phyloP scores from a whole-genome alignment of 2,797 vertebrate species.

The Anguilla pacifica region DNA sequence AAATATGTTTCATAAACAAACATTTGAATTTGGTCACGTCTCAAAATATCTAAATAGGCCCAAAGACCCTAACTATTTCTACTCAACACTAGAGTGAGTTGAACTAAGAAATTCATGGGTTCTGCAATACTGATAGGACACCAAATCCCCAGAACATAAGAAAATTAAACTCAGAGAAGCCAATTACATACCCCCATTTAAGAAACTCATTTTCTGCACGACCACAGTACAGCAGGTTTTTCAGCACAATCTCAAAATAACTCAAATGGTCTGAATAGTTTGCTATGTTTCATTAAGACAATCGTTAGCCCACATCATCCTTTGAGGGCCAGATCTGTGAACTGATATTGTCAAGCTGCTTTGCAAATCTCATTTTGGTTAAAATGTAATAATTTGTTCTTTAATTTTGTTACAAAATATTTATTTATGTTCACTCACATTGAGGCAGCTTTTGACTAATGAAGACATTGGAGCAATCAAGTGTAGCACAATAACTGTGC shows the following conservation, averaged over 20 bases:
- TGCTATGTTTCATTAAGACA: background rate
- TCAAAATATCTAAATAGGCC: background rate
- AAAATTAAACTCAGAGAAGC: conserved; percentile 2
- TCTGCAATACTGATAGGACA: conserved; percentile 12
- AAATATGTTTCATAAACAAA: background rate
- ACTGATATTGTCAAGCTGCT: background rate
- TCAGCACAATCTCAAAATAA: background rate
- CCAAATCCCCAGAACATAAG: background rate
- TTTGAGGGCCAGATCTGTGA: background rate
- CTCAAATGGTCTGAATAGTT: background rate
- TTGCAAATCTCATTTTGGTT: conserved; percentile 13
- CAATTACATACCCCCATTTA: background rate
- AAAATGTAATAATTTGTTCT: background rate
- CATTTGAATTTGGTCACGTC: conserved; percentile 10
- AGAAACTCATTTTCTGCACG: background rate
- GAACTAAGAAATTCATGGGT: background rate
- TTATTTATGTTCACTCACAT: conserved; percentile 48
- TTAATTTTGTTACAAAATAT: conserved; percentile 54
- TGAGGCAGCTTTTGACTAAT: conserved; percentile 48
- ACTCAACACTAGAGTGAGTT: conserved; percentile 6
- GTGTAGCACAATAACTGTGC: conserved; percentile 55
- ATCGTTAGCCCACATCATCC: background rate
- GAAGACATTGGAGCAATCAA: conserved; percentile 54
- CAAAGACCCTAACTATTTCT: background rate
- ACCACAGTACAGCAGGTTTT: conserved; percentile 21